Evolutionary conservation across 2,888 invertebrate genomes (phyloP).

Genomic region (Amblyjoppa proteus): DNA sequence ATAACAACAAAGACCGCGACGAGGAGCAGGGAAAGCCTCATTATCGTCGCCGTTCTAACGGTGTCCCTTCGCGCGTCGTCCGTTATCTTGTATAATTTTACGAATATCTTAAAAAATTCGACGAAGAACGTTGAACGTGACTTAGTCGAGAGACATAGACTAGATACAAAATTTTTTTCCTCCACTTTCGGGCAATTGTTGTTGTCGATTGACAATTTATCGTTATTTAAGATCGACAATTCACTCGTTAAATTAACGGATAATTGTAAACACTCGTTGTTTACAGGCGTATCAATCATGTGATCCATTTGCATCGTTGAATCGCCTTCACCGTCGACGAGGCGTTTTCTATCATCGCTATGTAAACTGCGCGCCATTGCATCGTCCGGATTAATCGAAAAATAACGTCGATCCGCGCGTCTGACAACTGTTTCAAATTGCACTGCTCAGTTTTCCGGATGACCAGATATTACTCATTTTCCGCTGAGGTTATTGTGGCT

Average conservation of each 20-base stretch:
- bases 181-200: slow-evolving; percentile 2
- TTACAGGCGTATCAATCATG: slow-evolving; percentile 51
- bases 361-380: slow-evolving; percentile 60
- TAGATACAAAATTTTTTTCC: slow-evolving; percentile 58
- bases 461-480: slow-evolving; percentile 62
- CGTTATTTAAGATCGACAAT: slow-evolving; percentile 22
- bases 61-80: slow-evolving; percentile 71
- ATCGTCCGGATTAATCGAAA: slow-evolving; percentile 46
- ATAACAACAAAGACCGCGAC: slow-evolving; percentile 76
- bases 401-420: slow-evolving; percentile 6
- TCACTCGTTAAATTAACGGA: slow-evolving; percentile 15
- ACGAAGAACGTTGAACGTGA: slow-evolving; percentile 74
- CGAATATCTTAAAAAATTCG: slow-evolving; percentile 75
- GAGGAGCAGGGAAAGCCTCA: slow-evolving; percentile 77
- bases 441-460: slow-evolving; percentile 54
- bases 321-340: slow-evolving; percentile 40
- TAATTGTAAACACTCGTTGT: slow-evolving; percentile 55
- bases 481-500: slow-evolving; percentile 68
- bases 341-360: slow-evolving; percentile 49
- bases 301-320: slow-evolving; percentile 42
- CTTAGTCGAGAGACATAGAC: slow-evolving; percentile 38
- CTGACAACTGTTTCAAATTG: slow-evolving; percentile 45
- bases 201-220: slow-evolving; percentile 22
- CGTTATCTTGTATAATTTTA: slow-evolving; percentile 73
- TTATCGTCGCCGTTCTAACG: slow-evolving; percentile 70